Percentiles rank a stretch among this genome's conserved stretches.
These are phyloP conservation scores for Florisuga fusca DNA, from an alignment of 2,797 vertebrate genomes.

Conservation along the genomic window DNA sequence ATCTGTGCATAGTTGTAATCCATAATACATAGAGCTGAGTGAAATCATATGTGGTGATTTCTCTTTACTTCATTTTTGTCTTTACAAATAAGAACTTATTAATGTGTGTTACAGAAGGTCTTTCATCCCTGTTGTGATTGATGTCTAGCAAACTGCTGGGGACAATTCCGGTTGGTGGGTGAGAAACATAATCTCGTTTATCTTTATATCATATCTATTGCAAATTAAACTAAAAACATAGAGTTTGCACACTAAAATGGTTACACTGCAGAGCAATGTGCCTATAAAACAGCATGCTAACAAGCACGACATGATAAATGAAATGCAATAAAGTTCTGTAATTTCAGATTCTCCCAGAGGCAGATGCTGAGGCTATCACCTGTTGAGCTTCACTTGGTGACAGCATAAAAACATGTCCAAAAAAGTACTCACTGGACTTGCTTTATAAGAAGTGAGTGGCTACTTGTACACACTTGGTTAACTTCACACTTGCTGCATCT, in stretches of 20 bases:
- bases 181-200: slow-evolving; percentile 73
- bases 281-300: slow-evolving; percentile 82
- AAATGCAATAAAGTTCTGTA: slow-evolving; percentile 69
- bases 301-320: slow-evolving; percentile 76
- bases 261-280: slow-evolving; percentile 74
- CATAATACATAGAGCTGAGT: not conserved
- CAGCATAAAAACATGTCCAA: not conserved
- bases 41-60: not conserved
- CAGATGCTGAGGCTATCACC: slow-evolving; percentile 59
- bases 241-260: slow-evolving; percentile 75
- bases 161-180: slow-evolving; percentile 71
- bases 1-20: not conserved
- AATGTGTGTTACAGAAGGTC: slow-evolving; percentile 40
- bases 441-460: not conserved
- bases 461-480: rapidly evolving
- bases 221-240: slow-evolving; percentile 78
- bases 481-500: not conserved
- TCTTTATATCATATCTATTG: slow-evolving; percentile 78
- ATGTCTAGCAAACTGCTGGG: slow-evolving; percentile 72
- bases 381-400: slow-evolving; percentile 54
- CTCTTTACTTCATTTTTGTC: slow-evolving; percentile 12
- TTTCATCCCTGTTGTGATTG: slow-evolving; percentile 63
- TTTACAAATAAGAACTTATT: slow-evolving; percentile 51
- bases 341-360: slow-evolving; percentile 72
- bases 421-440: not conserved